Evolutionary conservation across 2,888 invertebrate species (phyloP).

Genomic region (Drosophila fungiperda): DNA sequence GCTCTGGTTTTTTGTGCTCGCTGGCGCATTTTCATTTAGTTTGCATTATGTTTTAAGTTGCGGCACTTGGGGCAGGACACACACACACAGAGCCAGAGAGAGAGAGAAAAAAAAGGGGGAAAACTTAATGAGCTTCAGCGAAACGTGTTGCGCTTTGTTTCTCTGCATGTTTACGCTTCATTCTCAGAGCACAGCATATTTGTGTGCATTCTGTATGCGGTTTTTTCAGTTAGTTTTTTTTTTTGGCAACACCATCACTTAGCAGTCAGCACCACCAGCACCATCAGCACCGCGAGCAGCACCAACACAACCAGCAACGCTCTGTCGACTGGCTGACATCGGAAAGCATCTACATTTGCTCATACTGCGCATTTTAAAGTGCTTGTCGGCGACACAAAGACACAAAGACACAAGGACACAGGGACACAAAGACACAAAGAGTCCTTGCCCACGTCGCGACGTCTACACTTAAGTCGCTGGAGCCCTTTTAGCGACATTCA

Average conservation of each 20-base stretch:
- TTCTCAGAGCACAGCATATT: not conserved
- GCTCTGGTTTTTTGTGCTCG: constrained; percentile 15
- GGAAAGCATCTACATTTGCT: constrained; percentile 44
- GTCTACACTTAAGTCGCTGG: constrained; percentile 39
- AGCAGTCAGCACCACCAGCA: not conserved
- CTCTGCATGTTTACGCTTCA: constrained; percentile 4
- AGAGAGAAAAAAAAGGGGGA: constrained; percentile 5
- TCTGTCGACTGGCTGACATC: constrained; percentile 27
- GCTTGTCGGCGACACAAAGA: constrained; percentile 28
- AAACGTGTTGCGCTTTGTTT: constrained; percentile 59
- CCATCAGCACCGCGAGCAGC: not conserved
- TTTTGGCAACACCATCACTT: constrained; percentile 16
- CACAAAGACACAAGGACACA: not conserved
- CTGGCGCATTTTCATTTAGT: constrained; percentile 58
- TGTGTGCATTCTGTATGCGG: constrained; percentile 2
- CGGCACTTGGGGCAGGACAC: constrained; percentile 41
- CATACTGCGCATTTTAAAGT: constrained; percentile 40
- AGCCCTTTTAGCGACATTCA: constrained; percentile 26
- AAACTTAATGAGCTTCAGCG: constrained; percentile 56
- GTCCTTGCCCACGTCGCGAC: constrained; percentile 19
- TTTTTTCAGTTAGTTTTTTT: constrained; percentile 2
- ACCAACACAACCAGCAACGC: constrained; percentile 2
- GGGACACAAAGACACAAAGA: not conserved
- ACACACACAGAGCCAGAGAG: not conserved
- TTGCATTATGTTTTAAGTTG: constrained; percentile 60